A percentile compares a stretch with the other conserved stretches of the same genome.
phyloP scores from a whole-genome alignment of 1,140 invertebrate species.

The Saxidomus purpurata region DNA sequence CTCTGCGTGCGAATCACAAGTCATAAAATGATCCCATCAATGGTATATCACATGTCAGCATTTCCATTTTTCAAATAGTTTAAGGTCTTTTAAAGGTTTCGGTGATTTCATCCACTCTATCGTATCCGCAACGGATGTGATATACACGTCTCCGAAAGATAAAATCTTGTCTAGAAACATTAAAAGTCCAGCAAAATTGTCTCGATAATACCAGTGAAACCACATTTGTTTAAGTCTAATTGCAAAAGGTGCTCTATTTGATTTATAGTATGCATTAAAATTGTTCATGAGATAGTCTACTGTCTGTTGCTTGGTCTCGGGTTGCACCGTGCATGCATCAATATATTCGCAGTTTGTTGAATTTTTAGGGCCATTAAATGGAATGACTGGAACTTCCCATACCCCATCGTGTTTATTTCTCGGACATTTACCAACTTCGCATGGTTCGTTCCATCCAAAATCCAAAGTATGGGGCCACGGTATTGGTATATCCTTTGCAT shows the following conservation, averaged over 20 bases:
- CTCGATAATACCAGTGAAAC: slow-evolving; percentile 75
- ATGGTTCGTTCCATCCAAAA: slow-evolving; percentile 68
- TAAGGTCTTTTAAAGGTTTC: slow-evolving; percentile 51
- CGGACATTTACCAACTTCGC: slow-evolving; percentile 67
- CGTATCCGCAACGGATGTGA: slow-evolving; percentile 69
- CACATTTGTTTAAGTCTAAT: slow-evolving; percentile 76
- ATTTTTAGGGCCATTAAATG: slow-evolving; percentile 54
- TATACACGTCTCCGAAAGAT: slow-evolving; percentile 70
- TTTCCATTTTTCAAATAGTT: slow-evolving; percentile 64
- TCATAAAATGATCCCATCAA: not conserved
- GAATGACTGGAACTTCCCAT: slow-evolving; percentile 78
- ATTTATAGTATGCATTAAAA: slow-evolving; percentile 74
- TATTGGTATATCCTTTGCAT: slow-evolving; percentile 31
- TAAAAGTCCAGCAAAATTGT: slow-evolving; percentile 73
- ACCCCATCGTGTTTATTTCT: slow-evolving; percentile 64
- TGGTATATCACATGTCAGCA: slow-evolving; percentile 49
- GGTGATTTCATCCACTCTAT: slow-evolving; percentile 75
- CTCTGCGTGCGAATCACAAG: too few relatives aligned
- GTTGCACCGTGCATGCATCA: slow-evolving; percentile 60
- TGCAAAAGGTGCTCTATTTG: slow-evolving; percentile 75
- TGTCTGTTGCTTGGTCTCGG: slow-evolving; percentile 64
- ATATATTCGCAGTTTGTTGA: slow-evolving; percentile 66
- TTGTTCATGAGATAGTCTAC: slow-evolving; percentile 72
- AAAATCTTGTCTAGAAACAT: slow-evolving; percentile 74
- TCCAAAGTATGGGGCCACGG: slow-evolving; percentile 77